Conservation (phyloP, 2,797 vertebrate species). For the Pagetopsis macropterus region DNA sequence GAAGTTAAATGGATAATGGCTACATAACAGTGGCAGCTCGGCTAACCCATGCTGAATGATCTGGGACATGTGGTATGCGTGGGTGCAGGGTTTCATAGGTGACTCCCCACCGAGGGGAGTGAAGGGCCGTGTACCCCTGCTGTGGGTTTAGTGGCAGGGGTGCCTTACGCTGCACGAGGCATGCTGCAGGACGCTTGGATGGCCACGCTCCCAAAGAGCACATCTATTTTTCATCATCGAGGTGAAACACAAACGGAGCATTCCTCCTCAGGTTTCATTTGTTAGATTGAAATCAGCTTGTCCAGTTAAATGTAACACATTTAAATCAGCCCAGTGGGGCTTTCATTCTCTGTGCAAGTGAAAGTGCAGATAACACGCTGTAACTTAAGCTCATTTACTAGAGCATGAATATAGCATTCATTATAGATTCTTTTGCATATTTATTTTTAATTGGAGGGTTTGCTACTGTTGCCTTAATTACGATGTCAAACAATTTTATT, state of each 20-base stretch:
- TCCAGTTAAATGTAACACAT: conserved; percentile 41
- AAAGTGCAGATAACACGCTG: conserved; percentile 10
- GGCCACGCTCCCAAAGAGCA: conserved; percentile 69
- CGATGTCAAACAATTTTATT: conserved; percentile 28
- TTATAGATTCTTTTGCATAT: conserved; percentile 18
- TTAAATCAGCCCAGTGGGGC: conserved; percentile 12
- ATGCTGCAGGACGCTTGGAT: conserved; percentile 69
- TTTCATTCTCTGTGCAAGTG: not conserved
- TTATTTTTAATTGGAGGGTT: conserved; percentile 4
- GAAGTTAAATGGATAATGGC: conserved; percentile 83
- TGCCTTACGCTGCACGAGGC: conserved; percentile 59
- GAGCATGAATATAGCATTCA: conserved; percentile 9
- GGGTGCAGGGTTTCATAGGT: conserved; percentile 80
- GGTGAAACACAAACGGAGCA: conserved; percentile 53
- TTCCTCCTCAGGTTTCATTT: conserved; percentile 56
- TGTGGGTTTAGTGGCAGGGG: conserved; percentile 51
- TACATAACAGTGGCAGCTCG: conserved; percentile 73
- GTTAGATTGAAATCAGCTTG: conserved; percentile 45
- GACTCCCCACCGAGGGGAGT: conserved; percentile 67
- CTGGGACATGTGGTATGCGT: conserved; percentile 75
- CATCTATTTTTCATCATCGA: conserved; percentile 78
- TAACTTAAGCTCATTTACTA: conserved; percentile 14
- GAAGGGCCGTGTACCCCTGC: conserved; percentile 57
- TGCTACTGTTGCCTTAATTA: conserved; percentile 21
- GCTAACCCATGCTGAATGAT: conserved; percentile 72